A percentile compares a stretch with the other conserved stretches of the same genome.
phyloP scores from a whole-genome alignment of 2,797 vertebrate species.

The Odontamblyopus rebecca region DNA sequence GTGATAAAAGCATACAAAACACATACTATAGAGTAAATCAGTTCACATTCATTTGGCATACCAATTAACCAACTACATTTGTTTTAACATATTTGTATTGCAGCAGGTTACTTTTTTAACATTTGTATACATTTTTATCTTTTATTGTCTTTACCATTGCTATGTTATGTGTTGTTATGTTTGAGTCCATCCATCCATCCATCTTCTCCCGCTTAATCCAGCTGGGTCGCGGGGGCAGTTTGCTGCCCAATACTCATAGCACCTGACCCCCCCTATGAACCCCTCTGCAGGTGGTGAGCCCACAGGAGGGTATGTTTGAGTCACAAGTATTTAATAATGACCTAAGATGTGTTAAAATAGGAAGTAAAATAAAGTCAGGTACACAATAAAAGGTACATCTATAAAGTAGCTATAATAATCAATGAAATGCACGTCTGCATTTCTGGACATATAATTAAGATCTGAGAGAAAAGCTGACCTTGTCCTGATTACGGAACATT shows the following conservation, averaged over 20 bases:
- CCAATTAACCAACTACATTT: background rate
- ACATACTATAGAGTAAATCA: background rate
- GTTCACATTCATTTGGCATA: background rate
- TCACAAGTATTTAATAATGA: background rate
- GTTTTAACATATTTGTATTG: background rate
- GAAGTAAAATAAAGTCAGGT: background rate
- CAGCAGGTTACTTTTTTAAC: background rate
- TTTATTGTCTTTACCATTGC: background rate
- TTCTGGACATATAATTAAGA: background rate
- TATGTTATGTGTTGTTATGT: background rate
- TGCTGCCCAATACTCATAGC: too few species aligned
- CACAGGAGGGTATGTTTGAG: too few species aligned
- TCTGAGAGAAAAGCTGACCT: constrained; percentile 1
- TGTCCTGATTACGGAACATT: background rate
- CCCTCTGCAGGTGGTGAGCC: too few species aligned
- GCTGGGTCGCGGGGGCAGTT: too few species aligned
- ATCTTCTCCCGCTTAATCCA: too few species aligned
- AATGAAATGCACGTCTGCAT: background rate
- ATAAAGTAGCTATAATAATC: background rate
- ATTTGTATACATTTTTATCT: background rate
- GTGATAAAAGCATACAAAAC: background rate
- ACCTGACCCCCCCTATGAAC: too few species aligned
- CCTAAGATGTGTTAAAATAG: background rate
- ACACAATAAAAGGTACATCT: background rate
- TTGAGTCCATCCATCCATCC: too few species aligned